Evolutionary conservation across 2,113 vertebrate species (phyloP).

Genomic region (Pachyramphus minor): DNA sequence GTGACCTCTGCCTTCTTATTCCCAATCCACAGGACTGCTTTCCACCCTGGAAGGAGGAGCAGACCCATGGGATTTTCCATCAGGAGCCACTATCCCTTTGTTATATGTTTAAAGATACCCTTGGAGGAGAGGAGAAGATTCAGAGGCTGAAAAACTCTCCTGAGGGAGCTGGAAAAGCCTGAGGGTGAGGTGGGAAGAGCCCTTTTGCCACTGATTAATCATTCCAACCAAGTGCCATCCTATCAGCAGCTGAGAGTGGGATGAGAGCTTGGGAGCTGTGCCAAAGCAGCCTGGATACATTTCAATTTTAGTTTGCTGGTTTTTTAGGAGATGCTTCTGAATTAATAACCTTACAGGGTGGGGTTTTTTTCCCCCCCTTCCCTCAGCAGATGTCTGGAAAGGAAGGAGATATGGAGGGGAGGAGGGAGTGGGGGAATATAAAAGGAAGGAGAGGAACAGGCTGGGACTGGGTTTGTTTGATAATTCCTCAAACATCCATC

Average conservation of each 20-base stretch:
- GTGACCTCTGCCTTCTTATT: not conserved
- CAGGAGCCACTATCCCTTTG: not conserved
- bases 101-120: too few relatives aligned
- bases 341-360: not conserved
- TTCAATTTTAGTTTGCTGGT: slow-evolving; percentile 21
- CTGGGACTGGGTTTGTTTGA: not conserved
- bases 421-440: not conserved
- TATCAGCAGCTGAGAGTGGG: not conserved
- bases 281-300: slow-evolving; percentile 2
- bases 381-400: slow-evolving; percentile 16
- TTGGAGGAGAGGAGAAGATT: not conserved
- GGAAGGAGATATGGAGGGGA: not conserved
- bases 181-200: not conserved
- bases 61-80: not conserved
- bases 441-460: not conserved
- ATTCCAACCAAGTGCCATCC: not conserved
- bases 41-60: not conserved
- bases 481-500: not conserved
- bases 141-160: not conserved
- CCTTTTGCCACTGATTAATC: not conserved
- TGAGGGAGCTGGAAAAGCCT: too few relatives aligned
- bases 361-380: not conserved
- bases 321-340: not conserved
- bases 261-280: not conserved
- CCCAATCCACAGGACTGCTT: not conserved